A percentile compares a stretch with the other conserved stretches of the same genome.
Evolutionary conservation across 2,888 invertebrate species (phyloP).

Genomic region (Cosmia pyralina): DNA sequence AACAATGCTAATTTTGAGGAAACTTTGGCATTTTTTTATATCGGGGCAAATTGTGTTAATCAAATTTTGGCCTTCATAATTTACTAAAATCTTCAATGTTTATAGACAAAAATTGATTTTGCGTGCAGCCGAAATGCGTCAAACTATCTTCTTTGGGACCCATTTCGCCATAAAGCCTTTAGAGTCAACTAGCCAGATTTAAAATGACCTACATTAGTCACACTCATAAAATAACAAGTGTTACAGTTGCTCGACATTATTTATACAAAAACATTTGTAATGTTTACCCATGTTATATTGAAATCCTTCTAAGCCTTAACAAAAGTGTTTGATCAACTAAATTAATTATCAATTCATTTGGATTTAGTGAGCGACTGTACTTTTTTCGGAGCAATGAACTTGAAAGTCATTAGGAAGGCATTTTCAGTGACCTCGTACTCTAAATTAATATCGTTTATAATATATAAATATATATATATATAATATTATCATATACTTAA

Average conservation of each 20-base stretch:
- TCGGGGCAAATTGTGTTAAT: no score
- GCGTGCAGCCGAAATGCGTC: no score
- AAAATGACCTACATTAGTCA: constrained; percentile 27
- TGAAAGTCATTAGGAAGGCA: constrained; percentile 21
- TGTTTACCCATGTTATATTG: neutral
- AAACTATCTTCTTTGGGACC: no score
- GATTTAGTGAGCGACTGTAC: constrained; percentile 8
- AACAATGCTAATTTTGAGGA: no score
- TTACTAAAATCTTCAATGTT: no score
- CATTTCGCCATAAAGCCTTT: neutral
- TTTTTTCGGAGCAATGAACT: constrained; percentile 28
- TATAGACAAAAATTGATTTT: no score
- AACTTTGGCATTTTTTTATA: no score
- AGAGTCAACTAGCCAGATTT: constrained; percentile 1
- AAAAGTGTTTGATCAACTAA: constrained; percentile 8
- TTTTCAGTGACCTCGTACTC: constrained; percentile 28
- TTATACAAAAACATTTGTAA: neutral
- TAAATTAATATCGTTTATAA: constrained; percentile 24
- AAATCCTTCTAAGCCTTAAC: neutral
- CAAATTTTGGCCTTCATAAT: no score
- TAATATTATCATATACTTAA: neutral
- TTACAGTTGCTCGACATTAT: constrained; percentile 29
- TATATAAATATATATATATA: no score
- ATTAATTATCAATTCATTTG: no score
- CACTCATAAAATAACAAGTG: constrained; percentile 5